A percentile compares a stretch with the other conserved stretches of the same genome.
Conservation (phyloP, 2,797 vertebrate genomes). For the Glyptemys insculpta region DNA sequence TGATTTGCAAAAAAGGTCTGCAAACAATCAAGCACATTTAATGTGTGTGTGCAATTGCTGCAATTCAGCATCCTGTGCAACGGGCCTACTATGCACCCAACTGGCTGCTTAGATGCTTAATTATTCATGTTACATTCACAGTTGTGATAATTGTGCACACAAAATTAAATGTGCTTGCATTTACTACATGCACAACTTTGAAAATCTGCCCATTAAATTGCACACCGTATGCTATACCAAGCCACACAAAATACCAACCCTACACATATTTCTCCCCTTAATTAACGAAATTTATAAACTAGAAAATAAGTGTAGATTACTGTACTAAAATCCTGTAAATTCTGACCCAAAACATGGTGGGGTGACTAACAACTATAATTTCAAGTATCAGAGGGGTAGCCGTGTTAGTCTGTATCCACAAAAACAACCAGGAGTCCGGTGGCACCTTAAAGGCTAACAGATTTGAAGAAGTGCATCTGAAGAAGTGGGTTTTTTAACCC, state of each 20-base stretch:
- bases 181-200: neutral
- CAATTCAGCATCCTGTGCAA: neutral
- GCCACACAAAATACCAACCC: neutral
- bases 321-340: neutral
- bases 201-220: neutral
- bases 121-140: neutral
- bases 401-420: no score
- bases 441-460: no score
- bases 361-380: neutral
- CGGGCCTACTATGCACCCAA: neutral
- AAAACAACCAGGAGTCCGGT: no score
- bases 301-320: neutral
- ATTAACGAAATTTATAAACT: neutral
- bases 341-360: neutral
- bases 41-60: neutral
- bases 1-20: neutral
- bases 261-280: neutral
- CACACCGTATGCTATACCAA: conserved; percentile 5
- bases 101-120: neutral
- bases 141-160: neutral
- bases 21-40: neutral
- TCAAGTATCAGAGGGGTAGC: neutral
- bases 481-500: no score
- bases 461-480: no score
- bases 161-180: neutral